Conservation (phyloP, 2,888 invertebrate genomes). For the Thalpophila matura region DNA sequence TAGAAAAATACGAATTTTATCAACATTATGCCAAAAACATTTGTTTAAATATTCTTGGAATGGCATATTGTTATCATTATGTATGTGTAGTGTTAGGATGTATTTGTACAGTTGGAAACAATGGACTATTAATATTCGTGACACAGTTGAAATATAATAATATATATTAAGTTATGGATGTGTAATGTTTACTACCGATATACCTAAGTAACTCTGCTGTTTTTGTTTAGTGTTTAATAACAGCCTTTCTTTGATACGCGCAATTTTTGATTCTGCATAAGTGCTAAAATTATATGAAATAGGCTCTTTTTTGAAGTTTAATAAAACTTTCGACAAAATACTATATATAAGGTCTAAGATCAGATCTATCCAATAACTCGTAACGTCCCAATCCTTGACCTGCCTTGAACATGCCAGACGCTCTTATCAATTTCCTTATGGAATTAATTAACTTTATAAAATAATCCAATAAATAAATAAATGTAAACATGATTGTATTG, state of each 20-base stretch:
- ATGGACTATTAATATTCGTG: constrained; percentile 79
- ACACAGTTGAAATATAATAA: constrained; percentile 74
- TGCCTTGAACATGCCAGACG: constrained; percentile 50
- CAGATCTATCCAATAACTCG: constrained; percentile 6
- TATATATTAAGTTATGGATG: constrained; percentile 57
- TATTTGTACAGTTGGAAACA: constrained; percentile 76
- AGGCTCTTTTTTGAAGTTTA: no score
- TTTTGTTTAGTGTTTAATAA: constrained; percentile 35
- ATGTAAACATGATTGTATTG: constrained; percentile 76
- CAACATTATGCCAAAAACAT: constrained; percentile 65
- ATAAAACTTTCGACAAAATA: constrained; percentile 17
- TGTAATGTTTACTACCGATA: constrained; percentile 33
- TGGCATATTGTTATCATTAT: constrained; percentile 49
- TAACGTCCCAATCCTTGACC: constrained; percentile 57
- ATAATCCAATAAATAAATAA: constrained; percentile 62
- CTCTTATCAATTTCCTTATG: constrained; percentile 73
- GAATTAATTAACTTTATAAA: constrained; percentile 61
- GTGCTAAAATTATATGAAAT: no score
- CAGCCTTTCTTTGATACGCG: constrained; percentile 20
- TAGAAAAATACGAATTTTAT: constrained; percentile 23
- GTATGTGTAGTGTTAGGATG: constrained; percentile 51
- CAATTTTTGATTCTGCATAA: constrained; percentile 19
- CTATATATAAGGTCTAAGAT: constrained; percentile 21
- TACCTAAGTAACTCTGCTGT: constrained; percentile 33
- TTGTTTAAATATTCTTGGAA: constrained; percentile 68